phyloP scores from a whole-genome alignment of 2,797 vertebrate genomes.

The Knipowitschia caucasica region DNA sequence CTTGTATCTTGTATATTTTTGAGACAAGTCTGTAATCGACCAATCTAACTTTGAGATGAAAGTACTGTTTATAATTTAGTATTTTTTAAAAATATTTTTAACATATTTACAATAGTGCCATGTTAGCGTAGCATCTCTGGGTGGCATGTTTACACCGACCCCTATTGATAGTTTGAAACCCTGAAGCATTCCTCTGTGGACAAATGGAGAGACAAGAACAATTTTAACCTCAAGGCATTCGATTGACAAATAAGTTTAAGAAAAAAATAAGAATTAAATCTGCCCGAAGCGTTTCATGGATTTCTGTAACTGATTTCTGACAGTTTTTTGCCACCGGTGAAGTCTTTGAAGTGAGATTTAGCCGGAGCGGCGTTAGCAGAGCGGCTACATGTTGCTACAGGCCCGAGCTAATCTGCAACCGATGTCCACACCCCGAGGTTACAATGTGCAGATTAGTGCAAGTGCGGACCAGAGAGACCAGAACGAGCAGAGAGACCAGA shows the following conservation, averaged over 20 bases:
- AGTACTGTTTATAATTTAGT: too few species aligned
- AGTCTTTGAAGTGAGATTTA: constrained; percentile 60
- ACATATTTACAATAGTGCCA: too few species aligned
- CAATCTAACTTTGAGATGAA: too few species aligned
- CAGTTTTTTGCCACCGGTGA: constrained; percentile 35
- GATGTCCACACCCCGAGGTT: constrained; percentile 65
- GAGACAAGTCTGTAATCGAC: too few species aligned
- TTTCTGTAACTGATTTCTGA: constrained; percentile 29
- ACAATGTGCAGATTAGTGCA: constrained; percentile 44
- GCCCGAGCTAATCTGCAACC: constrained; percentile 53
- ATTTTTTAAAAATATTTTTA: too few species aligned
- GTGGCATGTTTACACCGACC: too few species aligned
- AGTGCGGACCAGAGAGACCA: constrained; percentile 1
- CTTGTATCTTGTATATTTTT: too few species aligned
- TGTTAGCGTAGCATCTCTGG: too few species aligned
- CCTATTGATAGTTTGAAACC: not conserved
- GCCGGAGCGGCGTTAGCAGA: constrained; percentile 46
- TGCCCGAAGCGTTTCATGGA: not conserved
- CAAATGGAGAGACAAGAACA: not conserved
- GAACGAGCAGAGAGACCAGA: not conserved
- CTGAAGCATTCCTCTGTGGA: not conserved
- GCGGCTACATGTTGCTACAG: constrained; percentile 56
- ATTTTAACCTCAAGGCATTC: not conserved
- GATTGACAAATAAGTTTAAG: not conserved
- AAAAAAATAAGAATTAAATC: not conserved